A percentile compares a stretch with the other conserved stretches of the same genome.
These are phyloP conservation scores for Enteromius trimaculatus DNA, from an alignment of 2,797 vertebrate genomes.

Conservation along the genomic window DNA sequence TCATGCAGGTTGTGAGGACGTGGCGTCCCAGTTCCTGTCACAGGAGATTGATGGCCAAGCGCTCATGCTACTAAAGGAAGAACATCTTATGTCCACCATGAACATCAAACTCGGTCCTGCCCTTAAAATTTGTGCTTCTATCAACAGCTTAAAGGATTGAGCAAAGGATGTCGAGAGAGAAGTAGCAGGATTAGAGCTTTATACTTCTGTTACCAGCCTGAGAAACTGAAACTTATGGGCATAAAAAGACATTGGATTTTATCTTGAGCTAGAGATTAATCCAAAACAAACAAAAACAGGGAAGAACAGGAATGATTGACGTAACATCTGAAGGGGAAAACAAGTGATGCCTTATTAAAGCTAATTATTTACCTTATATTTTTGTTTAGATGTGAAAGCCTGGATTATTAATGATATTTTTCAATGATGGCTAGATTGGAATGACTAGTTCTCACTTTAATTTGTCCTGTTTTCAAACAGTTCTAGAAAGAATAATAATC, in stretches of 20 bases:
- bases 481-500: not conserved
- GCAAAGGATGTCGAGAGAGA: not conserved
- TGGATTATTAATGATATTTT: constrained; percentile 3
- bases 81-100: constrained; percentile 99
- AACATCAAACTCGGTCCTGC: constrained; percentile 99
- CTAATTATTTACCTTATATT: constrained; percentile 3
- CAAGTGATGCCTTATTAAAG: constrained; percentile 38
- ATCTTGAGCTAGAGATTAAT: not conserved
- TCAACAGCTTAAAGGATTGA: constrained; percentile 95
- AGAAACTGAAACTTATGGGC: constrained; percentile 6
- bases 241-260: constrained; percentile 32
- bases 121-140: constrained; percentile 97
- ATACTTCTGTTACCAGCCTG: constrained; percentile 33
- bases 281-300: not conserved
- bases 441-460: not conserved
- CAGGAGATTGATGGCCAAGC: constrained; percentile 99
- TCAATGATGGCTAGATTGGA: constrained; percentile 11
- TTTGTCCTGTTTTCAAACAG: not conserved
- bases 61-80: constrained; percentile 93
- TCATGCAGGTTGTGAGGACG: constrained; percentile 90
- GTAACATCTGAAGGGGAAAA: constrained; percentile 18
- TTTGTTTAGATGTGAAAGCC: constrained; percentile 29
- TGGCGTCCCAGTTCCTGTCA: constrained; percentile 94
- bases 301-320: constrained; percentile 1
- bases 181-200: constrained; percentile 23